Percentiles rank a stretch among this genome's conserved stretches.
phyloP scores from a whole-genome alignment of 2,797 vertebrate genomes.

The Hydrolagus colliei region DNA sequence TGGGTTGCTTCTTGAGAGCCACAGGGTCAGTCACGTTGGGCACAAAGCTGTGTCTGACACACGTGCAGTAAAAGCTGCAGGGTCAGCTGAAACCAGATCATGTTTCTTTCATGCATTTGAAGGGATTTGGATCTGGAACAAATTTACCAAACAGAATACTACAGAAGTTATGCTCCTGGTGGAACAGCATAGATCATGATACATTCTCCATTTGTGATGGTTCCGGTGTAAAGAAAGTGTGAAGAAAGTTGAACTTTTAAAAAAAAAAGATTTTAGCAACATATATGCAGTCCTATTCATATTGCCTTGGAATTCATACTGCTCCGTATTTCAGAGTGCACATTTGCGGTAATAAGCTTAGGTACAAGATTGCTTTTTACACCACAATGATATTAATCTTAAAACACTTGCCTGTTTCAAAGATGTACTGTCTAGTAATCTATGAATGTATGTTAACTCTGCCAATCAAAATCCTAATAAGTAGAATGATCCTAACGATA shows the following conservation, averaged over 20 bases:
- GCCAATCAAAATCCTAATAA: no score
- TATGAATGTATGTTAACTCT: no score
- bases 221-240: background rate
- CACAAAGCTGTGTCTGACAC: slow-evolving; percentile 20
- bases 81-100: slow-evolving; percentile 25
- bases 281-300: background rate
- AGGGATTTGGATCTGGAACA: background rate
- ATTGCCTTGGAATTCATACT: background rate
- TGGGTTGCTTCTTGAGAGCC: background rate
- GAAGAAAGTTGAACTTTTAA: background rate
- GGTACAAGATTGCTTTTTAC: background rate
- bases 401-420: background rate
- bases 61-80: background rate
- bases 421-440: no score
- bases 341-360: background rate
- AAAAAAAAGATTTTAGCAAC: background rate
- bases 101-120: background rate
- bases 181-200: background rate
- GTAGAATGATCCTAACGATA: no score
- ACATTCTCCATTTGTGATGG: background rate
- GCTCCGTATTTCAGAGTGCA: slow-evolving; percentile 6
- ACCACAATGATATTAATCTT: background rate
- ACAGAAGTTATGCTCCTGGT: background rate
- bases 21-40: background rate
- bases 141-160: background rate